Evolutionary conservation across 2,113 vertebrate genomes (phyloP), one percentile per base, ranked within the genome.

Genomic region (Propithecus coquereli): DNA sequence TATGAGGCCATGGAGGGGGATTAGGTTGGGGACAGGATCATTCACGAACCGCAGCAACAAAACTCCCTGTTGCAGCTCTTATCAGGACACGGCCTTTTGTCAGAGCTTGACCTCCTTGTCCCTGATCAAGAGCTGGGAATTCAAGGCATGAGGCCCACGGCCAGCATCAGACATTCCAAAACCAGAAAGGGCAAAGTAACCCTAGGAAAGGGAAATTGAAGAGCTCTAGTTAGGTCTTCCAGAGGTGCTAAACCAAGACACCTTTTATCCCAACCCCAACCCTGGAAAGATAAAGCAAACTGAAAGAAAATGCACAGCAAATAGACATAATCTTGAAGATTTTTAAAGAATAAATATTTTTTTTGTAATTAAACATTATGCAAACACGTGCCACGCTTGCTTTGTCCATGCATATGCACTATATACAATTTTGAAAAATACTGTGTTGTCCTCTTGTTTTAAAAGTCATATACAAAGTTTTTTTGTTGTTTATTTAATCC

Each of bases 371-470:
- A 99, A 99, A 99, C 99, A 99, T 99, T 99, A 99, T 99, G 99
- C 99, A 99, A 99, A 99, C 99, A 99, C 99, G 99, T 99, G 99
- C 99, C 99, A 99, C 99, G 99, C 99, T 99, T 99, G 99, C 99
- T 99, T 99, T 99, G 98, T 99, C 99, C 99, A 99, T 99, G 99
- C 99, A 99, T 99, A 99, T 99, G 99, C 99, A 98, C 99, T 99
- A 99, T 99, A 99, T 99, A 99, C 99, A 99, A 99, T 99, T 99
- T 99, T 99, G 99, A 99, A 99, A 99, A 99, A 99, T 99, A 99
- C 99, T 99, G 98, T 99, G 98, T 99, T 99, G 99, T 99, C 98
- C 98, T 99, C 98, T 99, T 98, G 98, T 98, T 99, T 99, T 99
- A 99, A 99, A 99, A 99, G 98, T 99, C 98, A 99, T 99, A 98